Conservation (phyloP, 2,113 vertebrate species). For the Halcyon senegalensis region DNA sequence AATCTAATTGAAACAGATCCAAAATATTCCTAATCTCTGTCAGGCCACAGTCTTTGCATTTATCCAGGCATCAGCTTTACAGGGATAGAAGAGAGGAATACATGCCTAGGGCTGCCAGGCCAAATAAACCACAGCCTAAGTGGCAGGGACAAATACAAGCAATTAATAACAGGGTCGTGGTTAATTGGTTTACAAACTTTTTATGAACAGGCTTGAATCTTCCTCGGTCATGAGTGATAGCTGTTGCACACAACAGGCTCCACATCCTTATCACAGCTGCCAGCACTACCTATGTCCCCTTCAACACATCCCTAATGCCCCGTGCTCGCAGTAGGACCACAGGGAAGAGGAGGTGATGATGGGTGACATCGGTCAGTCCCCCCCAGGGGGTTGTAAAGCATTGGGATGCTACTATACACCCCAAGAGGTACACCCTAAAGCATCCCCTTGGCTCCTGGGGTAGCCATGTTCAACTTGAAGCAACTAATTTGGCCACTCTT, state of each 20-base stretch:
- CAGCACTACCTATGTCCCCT: neutral
- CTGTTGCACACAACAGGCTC: constrained; percentile 25
- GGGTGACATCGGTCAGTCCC: neutral
- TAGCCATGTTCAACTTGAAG: neutral
- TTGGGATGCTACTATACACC: neutral
- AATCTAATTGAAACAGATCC: constrained; percentile 35
- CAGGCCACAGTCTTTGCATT: neutral
- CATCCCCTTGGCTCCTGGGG: accelerated
- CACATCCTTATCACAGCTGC: neutral
- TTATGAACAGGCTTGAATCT: constrained; percentile 23
- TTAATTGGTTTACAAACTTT: constrained; percentile 51
- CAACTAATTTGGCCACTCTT: neutral
- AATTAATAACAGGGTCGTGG: constrained; percentile 28
- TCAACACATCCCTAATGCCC: accelerated
- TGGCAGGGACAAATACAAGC: neutral
- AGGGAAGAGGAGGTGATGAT: neutral
- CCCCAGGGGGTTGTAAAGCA: neutral
- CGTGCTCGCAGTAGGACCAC: accelerated
- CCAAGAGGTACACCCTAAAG: neutral
- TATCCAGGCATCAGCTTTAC: neutral
- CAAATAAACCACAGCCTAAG: constrained; percentile 15
- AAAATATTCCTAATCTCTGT: constrained; percentile 14
- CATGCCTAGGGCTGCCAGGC: neutral
- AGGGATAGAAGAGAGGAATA: neutral
- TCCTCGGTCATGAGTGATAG: constrained; percentile 11